Evolutionary conservation across 2,797 vertebrate species (phyloP), one percentile per base, ranked within the genome.

Genomic region (Merluccius polli): DNA sequence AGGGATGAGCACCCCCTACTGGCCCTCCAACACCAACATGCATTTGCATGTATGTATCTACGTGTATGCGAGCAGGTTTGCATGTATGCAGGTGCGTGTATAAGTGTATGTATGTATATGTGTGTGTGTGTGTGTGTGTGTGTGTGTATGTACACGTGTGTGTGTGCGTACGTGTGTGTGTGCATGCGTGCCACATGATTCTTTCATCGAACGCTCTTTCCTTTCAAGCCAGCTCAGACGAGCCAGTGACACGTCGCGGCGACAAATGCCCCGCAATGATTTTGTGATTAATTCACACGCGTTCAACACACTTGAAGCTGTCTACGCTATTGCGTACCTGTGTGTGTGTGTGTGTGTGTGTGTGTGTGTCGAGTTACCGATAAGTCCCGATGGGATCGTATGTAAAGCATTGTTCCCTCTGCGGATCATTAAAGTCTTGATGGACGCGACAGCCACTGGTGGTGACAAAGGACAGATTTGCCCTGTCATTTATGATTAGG

Each of bases 401-500:
- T 48, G 68, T 48, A 65, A 12, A 68, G 48, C 18, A 35, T 78
- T 78, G 78, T 77, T 81, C 72, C 70, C n/a, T 2, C 59, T 2
- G 9, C 12, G 31, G 32, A 35, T 75, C 77, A 24, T 7, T 75
- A 24, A 59, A 77, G 79, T 82, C 75, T 36, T 74, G 76, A 83
- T 70, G 71, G 76, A 78, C 75, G 74, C 81, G 72, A 83, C 67
- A 72, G 79, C 30, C 77, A 75, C 83, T 36, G 0, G 68, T 80
- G 79, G 74, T 77, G 72, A 87, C 82, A 86, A 83, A 86, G 83
- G 75, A 77, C 16, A 0, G 76, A 87, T 90, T 86, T 83, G 44
- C 44, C 29, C 75, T 72, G 85, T 80, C 80, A 85, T 82, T 89
- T 82, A 81, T 73, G 81, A 89, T 86, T 75, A 84, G 65, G 81